These are phyloP conservation scores for Drosophila elegans DNA, from an alignment of 1,140 invertebrate species.

Conservation along the genomic window DNA sequence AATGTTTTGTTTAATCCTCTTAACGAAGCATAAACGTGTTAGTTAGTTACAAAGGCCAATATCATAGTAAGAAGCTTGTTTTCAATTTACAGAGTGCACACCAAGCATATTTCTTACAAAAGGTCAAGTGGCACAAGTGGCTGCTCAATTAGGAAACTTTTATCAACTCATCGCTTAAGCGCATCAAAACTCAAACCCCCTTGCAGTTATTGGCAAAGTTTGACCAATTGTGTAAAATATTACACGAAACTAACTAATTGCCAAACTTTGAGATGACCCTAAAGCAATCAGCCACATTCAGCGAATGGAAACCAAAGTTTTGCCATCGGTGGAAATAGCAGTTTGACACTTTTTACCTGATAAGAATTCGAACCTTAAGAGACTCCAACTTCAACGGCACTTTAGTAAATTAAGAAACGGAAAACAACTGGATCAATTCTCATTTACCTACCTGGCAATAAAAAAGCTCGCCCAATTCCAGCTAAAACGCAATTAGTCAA, in stretches of 20 bases:
- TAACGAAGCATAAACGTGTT: neutral
- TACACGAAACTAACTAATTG: constrained; percentile 37
- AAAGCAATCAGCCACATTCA: constrained; percentile 39
- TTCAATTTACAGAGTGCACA: neutral
- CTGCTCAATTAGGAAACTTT: constrained; percentile 29
- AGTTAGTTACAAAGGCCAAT: neutral
- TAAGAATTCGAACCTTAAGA: constrained; percentile 5
- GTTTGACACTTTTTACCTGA: constrained; percentile 17
- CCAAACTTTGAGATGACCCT: constrained; percentile 22
- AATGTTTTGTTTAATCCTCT: too few species aligned
- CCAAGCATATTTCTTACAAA: constrained; percentile 2
- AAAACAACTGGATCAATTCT: constrained; percentile 14
- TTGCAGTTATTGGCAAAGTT: constrained; percentile 29
- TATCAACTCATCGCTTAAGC: constrained; percentile 29
- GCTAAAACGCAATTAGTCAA: constrained; percentile 37
- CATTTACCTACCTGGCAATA: constrained; percentile 9
- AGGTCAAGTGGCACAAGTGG: constrained; percentile 12
- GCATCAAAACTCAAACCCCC: neutral
- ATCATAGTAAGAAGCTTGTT: neutral
- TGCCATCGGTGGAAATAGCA: constrained; percentile 9
- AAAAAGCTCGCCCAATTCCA: neutral
- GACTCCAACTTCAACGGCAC: constrained; percentile 9
- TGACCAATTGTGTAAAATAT: constrained; percentile 20
- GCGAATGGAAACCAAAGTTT: constrained; percentile 5
- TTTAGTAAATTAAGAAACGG: constrained; percentile 40